A percentile compares a stretch with the other conserved stretches of the same genome.
Conservation (phyloP, 2,797 vertebrate species). For the Myripristis murdjan region DNA sequence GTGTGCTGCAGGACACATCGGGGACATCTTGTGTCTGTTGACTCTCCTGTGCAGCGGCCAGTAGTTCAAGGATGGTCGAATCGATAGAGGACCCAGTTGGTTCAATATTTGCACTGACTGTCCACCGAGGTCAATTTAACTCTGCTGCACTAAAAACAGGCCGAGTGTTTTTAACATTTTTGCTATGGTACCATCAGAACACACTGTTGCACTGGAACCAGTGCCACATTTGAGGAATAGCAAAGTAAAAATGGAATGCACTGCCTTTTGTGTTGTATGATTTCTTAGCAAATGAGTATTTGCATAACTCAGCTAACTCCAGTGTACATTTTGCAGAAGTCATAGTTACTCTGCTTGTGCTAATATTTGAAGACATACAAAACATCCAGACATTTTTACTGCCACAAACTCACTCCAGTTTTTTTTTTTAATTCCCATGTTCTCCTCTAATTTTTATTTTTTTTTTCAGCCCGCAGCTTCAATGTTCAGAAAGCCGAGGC, state of each 20-base stretch:
- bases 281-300: no score
- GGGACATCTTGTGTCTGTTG: slow-evolving; percentile 1
- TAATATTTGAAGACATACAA: no score
- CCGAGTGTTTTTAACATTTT: not conserved
- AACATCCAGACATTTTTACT: no score
- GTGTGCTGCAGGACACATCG: not conserved
- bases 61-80: slow-evolving; percentile 28
- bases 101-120: slow-evolving; percentile 45
- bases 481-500: slow-evolving; percentile 89
- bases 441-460: not conserved
- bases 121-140: slow-evolving; percentile 26
- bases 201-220: not conserved
- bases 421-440: no score
- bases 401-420: no score
- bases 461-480: slow-evolving; percentile 88
- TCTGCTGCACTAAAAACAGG: slow-evolving; percentile 4
- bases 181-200: not conserved
- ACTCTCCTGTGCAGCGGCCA: slow-evolving; percentile 6
- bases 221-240: not conserved
- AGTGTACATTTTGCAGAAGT: no score
- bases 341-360: no score
- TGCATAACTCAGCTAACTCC: not conserved
- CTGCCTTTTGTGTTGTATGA: no score
- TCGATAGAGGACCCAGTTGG: slow-evolving; percentile 32
- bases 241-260: not conserved